phyloP scores from a whole-genome alignment of 2,113 vertebrate genomes.

The Sinosuthora webbiana region DNA sequence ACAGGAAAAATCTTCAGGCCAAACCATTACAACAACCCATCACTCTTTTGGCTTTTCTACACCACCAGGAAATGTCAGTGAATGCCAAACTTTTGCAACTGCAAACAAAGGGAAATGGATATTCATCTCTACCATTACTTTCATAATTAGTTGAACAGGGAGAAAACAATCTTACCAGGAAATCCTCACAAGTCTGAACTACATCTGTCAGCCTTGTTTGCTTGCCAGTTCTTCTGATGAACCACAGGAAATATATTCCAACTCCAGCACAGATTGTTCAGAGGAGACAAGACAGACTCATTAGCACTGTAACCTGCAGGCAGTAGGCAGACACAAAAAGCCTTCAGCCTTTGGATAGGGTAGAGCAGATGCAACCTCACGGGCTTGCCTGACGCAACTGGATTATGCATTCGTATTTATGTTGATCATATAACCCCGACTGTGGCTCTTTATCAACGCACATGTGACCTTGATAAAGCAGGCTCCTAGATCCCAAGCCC shows the following conservation, averaged over 20 bases:
- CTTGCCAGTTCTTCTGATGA: slow-evolving; percentile 54
- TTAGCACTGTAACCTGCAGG: not conserved
- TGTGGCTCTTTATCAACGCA: not conserved
- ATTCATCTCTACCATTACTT: slow-evolving; percentile 1
- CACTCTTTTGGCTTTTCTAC: not conserved
- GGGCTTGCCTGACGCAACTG: not conserved
- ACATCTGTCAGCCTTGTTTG: slow-evolving; percentile 17
- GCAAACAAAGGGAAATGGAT: slow-evolving; percentile 39
- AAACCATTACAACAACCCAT: not conserved
- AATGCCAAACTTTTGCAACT: not conserved
- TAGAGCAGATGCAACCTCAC: not conserved
- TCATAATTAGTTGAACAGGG: not conserved
- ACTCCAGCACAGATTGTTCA: slow-evolving; percentile 45
- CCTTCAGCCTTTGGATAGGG: not conserved
- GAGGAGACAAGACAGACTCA: slow-evolving; percentile 3
- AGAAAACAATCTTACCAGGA: slow-evolving; percentile 59
- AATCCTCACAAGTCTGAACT: slow-evolving; percentile 51
- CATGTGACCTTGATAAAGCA: not conserved
- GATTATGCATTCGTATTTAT: not conserved
- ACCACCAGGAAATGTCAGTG: not conserved
- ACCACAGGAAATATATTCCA: slow-evolving; percentile 36
- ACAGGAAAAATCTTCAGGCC: slow-evolving; percentile 2
- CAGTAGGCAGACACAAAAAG: not conserved
- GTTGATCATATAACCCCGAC: not conserved
- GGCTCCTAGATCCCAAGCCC: not conserved